phyloP scores from a whole-genome alignment of 2,888 invertebrate genomes.

The Heliconius cydno region DNA sequence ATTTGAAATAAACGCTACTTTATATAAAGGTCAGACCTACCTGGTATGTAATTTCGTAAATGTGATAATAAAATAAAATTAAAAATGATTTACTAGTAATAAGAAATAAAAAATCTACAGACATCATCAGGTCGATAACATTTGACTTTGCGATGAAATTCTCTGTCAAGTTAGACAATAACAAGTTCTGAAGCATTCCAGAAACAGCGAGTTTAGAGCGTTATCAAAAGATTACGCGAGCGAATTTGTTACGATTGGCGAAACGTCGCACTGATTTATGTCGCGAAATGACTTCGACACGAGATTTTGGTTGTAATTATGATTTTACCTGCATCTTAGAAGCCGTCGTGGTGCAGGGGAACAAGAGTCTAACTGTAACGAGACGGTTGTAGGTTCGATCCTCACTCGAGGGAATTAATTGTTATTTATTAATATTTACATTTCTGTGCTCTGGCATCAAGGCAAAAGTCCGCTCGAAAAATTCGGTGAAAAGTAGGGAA shows the following conservation, averaged over 20 bases:
- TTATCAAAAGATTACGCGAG: conserved; percentile 76
- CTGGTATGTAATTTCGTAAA: not conserved
- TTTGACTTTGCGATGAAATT: not conserved
- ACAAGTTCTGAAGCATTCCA: conserved; percentile 8
- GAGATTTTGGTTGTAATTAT: conserved; percentile 30
- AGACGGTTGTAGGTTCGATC: too few relatives aligned
- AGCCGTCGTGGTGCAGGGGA: too few relatives aligned
- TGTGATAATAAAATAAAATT: not conserved
- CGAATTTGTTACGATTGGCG: conserved; percentile 79
- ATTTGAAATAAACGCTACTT: conserved; percentile 51
- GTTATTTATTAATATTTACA: too few relatives aligned
- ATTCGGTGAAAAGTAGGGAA: too few relatives aligned
- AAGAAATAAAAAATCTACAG: not conserved
- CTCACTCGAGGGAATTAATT: too few relatives aligned
- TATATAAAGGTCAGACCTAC: conserved; percentile 38
- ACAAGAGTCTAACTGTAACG: too few relatives aligned
- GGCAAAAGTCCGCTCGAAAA: too few relatives aligned
- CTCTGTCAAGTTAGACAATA: not conserved
- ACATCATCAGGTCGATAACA: not conserved
- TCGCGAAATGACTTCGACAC: conserved; percentile 63
- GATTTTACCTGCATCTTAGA: not conserved
- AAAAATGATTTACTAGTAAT: not conserved
- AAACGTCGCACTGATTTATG: conserved; percentile 77
- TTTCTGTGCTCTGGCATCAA: too few relatives aligned
- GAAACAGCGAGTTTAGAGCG: not conserved